phyloP scores from a whole-genome alignment of 1,140 invertebrate genomes.

The Alviniconcha marisindica region DNA sequence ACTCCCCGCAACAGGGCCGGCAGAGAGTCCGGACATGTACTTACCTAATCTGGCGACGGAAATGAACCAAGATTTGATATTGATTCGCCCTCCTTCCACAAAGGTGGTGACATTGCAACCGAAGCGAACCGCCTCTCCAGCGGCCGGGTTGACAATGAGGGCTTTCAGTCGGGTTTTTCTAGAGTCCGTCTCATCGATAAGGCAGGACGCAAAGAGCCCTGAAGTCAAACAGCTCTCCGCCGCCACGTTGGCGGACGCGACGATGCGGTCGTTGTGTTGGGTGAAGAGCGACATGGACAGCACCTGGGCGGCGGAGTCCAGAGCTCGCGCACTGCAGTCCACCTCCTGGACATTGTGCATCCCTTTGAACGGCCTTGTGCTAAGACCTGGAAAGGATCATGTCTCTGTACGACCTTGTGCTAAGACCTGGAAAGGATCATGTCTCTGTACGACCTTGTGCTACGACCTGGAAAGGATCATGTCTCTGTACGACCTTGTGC shows the following conservation, averaged over 20 bases:
- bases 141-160: background rate
- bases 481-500: background rate
- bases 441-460: background rate
- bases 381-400: conserved; percentile 6
- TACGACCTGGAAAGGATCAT: background rate
- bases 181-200: conserved; percentile 13
- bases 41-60: background rate
- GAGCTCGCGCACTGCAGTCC: background rate
- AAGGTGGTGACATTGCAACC: conserved; percentile 33
- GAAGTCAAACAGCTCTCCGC: background rate
- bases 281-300: conserved; percentile 32
- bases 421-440: conserved; percentile 6
- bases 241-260: conserved; percentile 5
- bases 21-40: background rate
- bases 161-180: conserved; percentile 22
- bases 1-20: background rate
- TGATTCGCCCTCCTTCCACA: background rate
- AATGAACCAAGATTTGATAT: conserved; percentile 18
- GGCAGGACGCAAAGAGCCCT: conserved; percentile 3
- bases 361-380: background rate
- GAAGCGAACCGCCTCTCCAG: background rate
- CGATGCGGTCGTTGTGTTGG: background rate
- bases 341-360: conserved; percentile 17
- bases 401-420: background rate
- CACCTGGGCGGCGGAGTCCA: background rate